These are phyloP conservation scores for Tetrax tetrax DNA, from an alignment of 2,113 vertebrate species.

Conservation along the genomic window DNA sequence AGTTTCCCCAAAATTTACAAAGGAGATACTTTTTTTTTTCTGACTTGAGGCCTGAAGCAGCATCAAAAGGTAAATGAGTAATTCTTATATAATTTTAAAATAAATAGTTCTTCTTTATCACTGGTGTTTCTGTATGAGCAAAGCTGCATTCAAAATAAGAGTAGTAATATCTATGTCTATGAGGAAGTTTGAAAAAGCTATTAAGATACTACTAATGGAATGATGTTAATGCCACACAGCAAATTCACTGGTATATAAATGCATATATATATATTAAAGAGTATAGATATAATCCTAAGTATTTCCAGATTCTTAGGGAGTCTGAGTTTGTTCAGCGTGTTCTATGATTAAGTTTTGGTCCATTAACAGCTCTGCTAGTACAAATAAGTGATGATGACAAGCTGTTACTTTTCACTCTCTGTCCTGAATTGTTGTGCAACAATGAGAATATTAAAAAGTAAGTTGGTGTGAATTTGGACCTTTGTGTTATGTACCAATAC, in stretches of 20 bases:
- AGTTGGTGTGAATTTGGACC: background rate
- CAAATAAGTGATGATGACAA: background rate
- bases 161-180: background rate
- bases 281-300: too few relatives aligned
- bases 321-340: background rate
- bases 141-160: background rate
- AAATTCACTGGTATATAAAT: background rate
- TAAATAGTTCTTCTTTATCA: background rate
- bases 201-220: background rate
- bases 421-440: background rate
- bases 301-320: background rate
- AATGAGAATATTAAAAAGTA: background rate
- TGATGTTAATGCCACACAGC: background rate
- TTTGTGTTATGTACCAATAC: background rate
- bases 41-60: background rate
- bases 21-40: background rate
- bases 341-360: background rate
- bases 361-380: background rate
- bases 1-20: background rate
- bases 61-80: background rate
- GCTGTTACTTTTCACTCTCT: background rate
- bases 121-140: background rate
- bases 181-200: background rate
- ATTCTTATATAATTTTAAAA: background rate
- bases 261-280: background rate